Evolutionary conservation across 2,113 vertebrate species (phyloP), one percentile per base, ranked within the genome.

Genomic region (Riparia riparia): DNA sequence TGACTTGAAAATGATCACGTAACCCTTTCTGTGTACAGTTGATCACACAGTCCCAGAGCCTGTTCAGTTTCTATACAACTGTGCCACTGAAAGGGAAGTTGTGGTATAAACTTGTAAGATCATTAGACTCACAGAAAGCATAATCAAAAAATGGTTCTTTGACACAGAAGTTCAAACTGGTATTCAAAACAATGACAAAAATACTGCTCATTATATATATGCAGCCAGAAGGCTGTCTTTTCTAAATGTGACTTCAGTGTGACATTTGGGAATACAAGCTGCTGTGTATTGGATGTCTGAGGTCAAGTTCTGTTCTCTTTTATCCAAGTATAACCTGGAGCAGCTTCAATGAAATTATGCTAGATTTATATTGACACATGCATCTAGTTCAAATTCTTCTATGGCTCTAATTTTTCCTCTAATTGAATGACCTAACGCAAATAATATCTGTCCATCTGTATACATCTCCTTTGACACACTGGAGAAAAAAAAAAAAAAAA

Each of bases 371-470:
- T 63, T 78, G 83, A 74, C 77, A 84, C 79, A 82, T 51, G 37
- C 70, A 73, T 77, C 54, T 68, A 84, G 63, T 89, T 79, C 77
- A 89, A 85, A 84, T 85, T 91, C 92, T 78, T 78, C 83, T 58
- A 60, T 20, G 32, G 83, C 80, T 94, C 91, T 92, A 78, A 91
- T 93, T 95, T 96, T 97, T 85, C 86, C 86, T 85, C 81, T 92
- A 89, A 94, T 89, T 96, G 88, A 87, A 93, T 95, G 95, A 97
- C 57, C 94, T 95, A 95, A 91, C 70, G 72, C 72, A 93, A 91
- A 79, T 58, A 96, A 69, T 68, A 93, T 94, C 96, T 96, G 86
- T 94, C 90, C 86, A 87, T 96, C 89, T 91, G 93, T 70, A 91
- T 80, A 78, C 86, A 96, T 92, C 76, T 63, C 89, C 92, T 94